Base-by-base conservation (phyloP, 2,888 invertebrate genomes). In the Deroplatys truncata region DNA sequence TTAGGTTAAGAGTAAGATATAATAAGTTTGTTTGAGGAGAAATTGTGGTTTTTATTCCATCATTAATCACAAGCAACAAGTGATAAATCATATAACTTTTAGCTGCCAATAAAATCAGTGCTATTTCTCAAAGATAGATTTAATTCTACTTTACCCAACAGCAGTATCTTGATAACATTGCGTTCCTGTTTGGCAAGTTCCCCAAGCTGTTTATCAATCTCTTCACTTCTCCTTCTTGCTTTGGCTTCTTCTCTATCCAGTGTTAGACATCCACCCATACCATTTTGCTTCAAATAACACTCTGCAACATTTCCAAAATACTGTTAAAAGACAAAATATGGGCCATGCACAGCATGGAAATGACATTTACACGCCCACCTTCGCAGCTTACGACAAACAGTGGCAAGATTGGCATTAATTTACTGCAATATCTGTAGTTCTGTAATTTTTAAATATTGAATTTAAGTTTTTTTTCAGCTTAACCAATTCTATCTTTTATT, bases 191-290 rank as follows among this genome's bases (percentile, higher is more conserved):
- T 95, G 15, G 95, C 95, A 91, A 95, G 93, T 91, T 94, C 94
- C 89, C 94, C 94, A 84, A 96, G 93, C 92, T 95, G 95, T 91
- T 94, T 93, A 92, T 96, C 96, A 90, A 96, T 95, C 92, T 95
- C 95, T 91, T 95, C 95, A 92, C 95, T 95, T 84, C 95, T 93
- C 91, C 95, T 94, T 90, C 95, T 94, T 90, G 96, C 95, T 92
- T 94, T 94, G 86, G 94, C 93, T 92, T 94, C 95, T 92, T 95
- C 95, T 92, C 95, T 94, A 93, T 95, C 95, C 92, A 95, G 92
- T 92, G 95, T 95, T 92, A 95, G 93, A 93, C 96, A 96, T 93
- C 95, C 94, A 92, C 96, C 96, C 95, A 96, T 96, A 89, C 91
- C 92, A 92, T 92, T 82, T 91, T 92, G 90, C 85, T 86, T 90